phyloP scores from a whole-genome alignment of 2,888 invertebrate genomes.

The Caenorhabditis wallacei region DNA sequence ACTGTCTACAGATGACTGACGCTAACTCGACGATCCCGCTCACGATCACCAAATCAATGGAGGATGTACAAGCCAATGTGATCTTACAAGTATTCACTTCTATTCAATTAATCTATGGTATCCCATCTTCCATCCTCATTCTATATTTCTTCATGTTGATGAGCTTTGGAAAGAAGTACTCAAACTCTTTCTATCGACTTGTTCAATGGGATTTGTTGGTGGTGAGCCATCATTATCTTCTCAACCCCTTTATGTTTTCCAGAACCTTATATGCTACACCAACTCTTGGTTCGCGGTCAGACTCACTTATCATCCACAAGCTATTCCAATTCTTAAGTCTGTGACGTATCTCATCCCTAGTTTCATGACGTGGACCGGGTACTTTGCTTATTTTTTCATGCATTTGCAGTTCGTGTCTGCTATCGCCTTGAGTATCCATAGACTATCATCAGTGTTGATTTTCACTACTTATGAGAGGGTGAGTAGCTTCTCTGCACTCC shows the following conservation, averaged over 20 bases:
- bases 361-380: constrained; percentile 5
- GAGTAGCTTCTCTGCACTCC: not conserved
- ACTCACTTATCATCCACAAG: not conserved
- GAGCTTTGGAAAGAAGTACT: not conserved
- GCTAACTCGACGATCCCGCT: not conserved
- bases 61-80: not conserved
- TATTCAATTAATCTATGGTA: constrained; percentile 25
- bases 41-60: not conserved
- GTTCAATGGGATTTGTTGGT: constrained; percentile 29
- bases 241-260: constrained; percentile 23
- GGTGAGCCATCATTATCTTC: constrained; percentile 21
- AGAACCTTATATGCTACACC: no score
- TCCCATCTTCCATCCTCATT: constrained; percentile 20
- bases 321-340: not conserved
- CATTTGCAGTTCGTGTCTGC: constrained; percentile 44
- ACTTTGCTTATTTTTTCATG: constrained; percentile 28
- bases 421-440: constrained; percentile 15
- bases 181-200: constrained; percentile 31
- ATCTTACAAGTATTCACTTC: constrained; percentile 1
- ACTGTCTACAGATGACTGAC: no score
- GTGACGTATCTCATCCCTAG: constrained; percentile 14
- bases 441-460: constrained; percentile 22
- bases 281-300: constrained; percentile 36
- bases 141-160: constrained; percentile 4
- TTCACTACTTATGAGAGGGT: constrained; percentile 21